Evolutionary conservation across 2,797 vertebrate genomes (phyloP).

Genomic region (Scolopax bukidnonensis): DNA sequence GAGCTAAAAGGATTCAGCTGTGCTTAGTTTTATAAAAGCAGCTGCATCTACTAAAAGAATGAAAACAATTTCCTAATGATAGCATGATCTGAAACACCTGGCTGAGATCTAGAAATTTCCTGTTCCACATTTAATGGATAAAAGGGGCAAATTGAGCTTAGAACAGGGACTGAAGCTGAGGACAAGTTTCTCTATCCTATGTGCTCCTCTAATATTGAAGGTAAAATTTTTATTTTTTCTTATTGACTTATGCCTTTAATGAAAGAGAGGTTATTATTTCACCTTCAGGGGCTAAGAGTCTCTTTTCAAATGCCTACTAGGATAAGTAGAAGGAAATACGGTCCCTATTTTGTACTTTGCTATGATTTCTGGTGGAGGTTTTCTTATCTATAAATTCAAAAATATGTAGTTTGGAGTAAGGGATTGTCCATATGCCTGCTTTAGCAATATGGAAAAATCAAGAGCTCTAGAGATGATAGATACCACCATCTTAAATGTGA

Average conservation of each 20-base stretch:
- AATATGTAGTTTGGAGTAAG: neutral
- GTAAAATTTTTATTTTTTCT: neutral
- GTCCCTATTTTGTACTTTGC: neutral
- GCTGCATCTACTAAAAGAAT: neutral
- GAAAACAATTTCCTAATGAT: neutral
- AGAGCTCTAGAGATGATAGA: neutral
- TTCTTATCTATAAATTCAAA: neutral
- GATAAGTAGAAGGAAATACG: neutral
- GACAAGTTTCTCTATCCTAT: fast-evolving
- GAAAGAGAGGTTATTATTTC: neutral
- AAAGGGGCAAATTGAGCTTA: neutral
- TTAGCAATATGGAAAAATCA: neutral
- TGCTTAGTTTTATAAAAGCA: neutral
- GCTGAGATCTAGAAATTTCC: neutral
- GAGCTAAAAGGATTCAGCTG: neutral
- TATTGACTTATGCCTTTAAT: neutral
- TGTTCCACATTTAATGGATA: neutral
- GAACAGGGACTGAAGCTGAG: neutral
- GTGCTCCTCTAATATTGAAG: neutral
- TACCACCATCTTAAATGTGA: neutral
- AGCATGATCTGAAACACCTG: neutral
- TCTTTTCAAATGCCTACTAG: neutral
- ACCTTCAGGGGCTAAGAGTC: neutral
- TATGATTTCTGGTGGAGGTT: neutral
- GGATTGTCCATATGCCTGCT: fast-evolving